Base-by-base conservation (phyloP, 2,113 vertebrate species). In the Mus pahari region DNA sequence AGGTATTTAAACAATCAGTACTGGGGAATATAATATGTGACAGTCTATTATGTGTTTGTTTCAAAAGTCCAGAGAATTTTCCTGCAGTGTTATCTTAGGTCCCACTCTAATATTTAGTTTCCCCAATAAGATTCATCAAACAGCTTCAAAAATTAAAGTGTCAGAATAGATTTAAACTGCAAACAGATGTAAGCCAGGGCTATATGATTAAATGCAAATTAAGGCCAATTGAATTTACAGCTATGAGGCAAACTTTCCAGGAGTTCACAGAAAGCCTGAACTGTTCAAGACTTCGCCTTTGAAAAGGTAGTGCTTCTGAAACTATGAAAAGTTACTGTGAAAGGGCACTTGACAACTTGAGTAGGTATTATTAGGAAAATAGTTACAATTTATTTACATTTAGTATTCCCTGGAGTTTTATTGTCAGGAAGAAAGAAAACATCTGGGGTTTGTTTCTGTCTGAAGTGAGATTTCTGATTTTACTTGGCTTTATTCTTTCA, bases 311-410 rank as follows among this genome's bases (percentile, higher is more conserved):
- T 90, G 12, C 77, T 93, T 87, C 53, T 83, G 66, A 92, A 92
- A 82, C 22, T 39, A 26, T 50, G 82, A 95, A 94, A 94, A 90
- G 78, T 86, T 89, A 33, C 53, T 81, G 13, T 84, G 42, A 95
- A 90, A 87, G 78, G 60, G 55, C 48, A 95, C 95, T 94, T 78
- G 82, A 97, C 58, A 92, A 91, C 86, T 83, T 95, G 68, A 97
- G 90, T 50, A 91, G 45, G 53, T 33, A 89, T 93, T 36, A 66
- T 90, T 92, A 22, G 71, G 9, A 74, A 86, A 91, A 84, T 55
- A 75, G 33, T 62, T 93, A 16, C 73, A 86, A 74, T 94, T 92
- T 79, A 86, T 58, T 74, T 66, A 28, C 5, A 53, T 94, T 95
- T 42, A 83, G 20, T 42, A 86, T 93, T 97, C n/a, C 42, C 39